Evolutionary conservation across 2,113 vertebrate species (phyloP).

Genomic region (Octodon degus): DNA sequence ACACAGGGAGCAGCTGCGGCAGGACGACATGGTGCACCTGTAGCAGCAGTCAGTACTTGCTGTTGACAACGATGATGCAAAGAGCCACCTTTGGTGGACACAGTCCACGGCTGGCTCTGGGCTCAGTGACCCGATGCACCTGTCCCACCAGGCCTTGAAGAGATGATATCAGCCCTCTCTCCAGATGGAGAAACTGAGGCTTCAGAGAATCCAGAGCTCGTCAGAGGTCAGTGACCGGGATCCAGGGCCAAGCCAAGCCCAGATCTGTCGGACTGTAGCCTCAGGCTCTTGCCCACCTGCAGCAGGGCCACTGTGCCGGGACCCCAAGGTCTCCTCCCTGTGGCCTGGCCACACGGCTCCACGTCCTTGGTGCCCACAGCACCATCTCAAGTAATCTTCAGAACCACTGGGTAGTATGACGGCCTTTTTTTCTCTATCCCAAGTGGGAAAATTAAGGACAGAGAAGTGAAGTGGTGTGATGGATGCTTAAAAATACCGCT

Average conservation of each 20-base stretch:
- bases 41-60: rapidly evolving
- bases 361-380: rapidly evolving
- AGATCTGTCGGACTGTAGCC: rapidly evolving
- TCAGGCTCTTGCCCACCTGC: background rate
- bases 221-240: background rate
- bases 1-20: background rate
- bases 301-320: rapidly evolving
- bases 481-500: background rate
- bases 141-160: background rate
- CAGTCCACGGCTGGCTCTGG: rapidly evolving
- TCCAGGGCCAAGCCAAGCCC: background rate
- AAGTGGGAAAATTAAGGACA: background rate
- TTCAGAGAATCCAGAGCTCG: background rate
- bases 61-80: rapidly evolving
- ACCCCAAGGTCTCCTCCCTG: too few species aligned
- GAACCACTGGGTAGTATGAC: rapidly evolving
- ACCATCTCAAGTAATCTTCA: rapidly evolving
- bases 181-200: background rate
- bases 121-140: rapidly evolving
- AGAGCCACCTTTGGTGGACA: background rate
- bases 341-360: rapidly evolving
- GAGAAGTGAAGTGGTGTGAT: background rate
- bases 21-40: background rate
- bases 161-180: background rate
- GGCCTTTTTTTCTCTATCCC: background rate